These are phyloP conservation scores for Coremacera marginata DNA, from an alignment of 2,888 invertebrate species.

Conservation along the genomic window DNA sequence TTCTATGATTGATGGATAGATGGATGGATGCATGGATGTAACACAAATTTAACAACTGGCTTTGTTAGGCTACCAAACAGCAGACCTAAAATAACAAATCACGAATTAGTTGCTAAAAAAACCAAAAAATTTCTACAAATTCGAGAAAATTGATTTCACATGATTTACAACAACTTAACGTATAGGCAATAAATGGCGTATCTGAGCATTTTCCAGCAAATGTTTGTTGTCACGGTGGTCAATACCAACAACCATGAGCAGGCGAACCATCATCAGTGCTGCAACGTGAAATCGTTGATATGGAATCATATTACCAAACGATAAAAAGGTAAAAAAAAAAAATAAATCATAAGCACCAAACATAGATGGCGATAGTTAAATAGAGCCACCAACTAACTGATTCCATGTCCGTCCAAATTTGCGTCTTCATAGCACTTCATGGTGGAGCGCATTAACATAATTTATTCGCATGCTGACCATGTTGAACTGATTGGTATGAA, in stretches of 20 bases:
- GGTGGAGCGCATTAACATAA: slow-evolving; percentile 43
- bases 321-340: slow-evolving; percentile 12
- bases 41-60: too few relatives aligned
- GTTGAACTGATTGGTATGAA: slow-evolving; percentile 42
- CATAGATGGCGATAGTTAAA: slow-evolving; percentile 46
- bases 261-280: background rate
- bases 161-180: slow-evolving; percentile 57
- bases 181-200: background rate
- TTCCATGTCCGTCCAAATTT: slow-evolving; percentile 7
- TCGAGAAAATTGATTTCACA: slow-evolving; percentile 63
- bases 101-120: too few relatives aligned
- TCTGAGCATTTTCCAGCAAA: slow-evolving; percentile 37
- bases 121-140: background rate
- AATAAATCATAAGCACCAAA: slow-evolving; percentile 1
- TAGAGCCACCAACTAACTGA: slow-evolving; percentile 27
- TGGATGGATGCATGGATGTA: background rate
- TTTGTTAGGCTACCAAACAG: too few relatives aligned
- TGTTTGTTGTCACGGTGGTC: slow-evolving; percentile 61
- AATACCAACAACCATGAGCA: slow-evolving; percentile 45
- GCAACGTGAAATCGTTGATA: background rate
- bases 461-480: slow-evolving; percentile 48
- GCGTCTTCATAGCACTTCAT: background rate
- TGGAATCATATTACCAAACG: background rate
- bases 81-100: too few relatives aligned
- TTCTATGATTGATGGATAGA: background rate